Base-by-base conservation (phyloP, 2,113 vertebrate species). In the Neodontobutis hainanensis region DNA sequence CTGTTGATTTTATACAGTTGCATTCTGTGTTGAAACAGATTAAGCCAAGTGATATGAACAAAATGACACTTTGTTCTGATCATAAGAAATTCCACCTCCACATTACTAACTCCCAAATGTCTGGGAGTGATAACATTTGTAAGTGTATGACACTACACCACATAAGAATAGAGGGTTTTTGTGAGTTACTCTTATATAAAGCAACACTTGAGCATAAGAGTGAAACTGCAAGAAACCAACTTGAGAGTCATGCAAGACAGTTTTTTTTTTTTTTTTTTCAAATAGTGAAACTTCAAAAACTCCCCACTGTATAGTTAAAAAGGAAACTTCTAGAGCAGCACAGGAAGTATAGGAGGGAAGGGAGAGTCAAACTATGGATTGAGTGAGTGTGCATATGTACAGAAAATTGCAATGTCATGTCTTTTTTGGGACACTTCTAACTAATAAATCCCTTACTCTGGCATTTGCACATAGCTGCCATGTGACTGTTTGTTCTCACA, bases 271-370 rank as follows among this genome's bases (percentile, higher is more conserved):
- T 61, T 81, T 80, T 70, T 70, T 38, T 67, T 70, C 77, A 45
- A 69, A 70, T 61, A 75, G 48, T 88, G 80, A 84, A 87, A 88
- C 65, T 84, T 32, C 35, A 43, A 71, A 88, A 87, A 88, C n/a
- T 58, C 78, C 84, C 71, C 32, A 32, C 52, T 52, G 77, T 83
- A 48, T 42, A 68, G 62, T n/a, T 58, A 59, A 44, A 69, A 78
- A 57, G 68, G 75, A 78, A 85, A 61, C 57, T 40, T 67, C 38
- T 38, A 19, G 66, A 80, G 64, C 57, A 57, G 42, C 58, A 71
- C 61, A 73, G 50, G 62, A 82, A 83, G 64, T 71, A 80, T 61
- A 51, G 70, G 36, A 84, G 73, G 61, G 61, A 73, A 73, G 70
- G 76, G 68, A 80, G 50, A 79, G 35, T 11, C 6, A 14, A 43